A percentile compares a stretch with the other conserved stretches of the same genome.
phyloP scores from a whole-genome alignment of 2,797 vertebrate genomes.

The Brachyrhaphis roseni region DNA sequence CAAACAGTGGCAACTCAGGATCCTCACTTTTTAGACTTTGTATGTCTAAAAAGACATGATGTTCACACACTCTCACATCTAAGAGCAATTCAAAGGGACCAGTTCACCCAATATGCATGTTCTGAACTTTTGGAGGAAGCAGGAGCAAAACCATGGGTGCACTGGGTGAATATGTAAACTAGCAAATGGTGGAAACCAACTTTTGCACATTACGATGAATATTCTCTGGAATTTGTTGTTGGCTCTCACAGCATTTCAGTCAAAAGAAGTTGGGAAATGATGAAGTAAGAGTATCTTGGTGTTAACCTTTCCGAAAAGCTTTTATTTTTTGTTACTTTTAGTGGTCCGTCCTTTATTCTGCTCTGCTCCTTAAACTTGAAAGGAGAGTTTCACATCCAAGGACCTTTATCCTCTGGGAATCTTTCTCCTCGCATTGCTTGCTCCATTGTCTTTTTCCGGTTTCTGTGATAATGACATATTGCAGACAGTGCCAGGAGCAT shows the following conservation, averaged over 20 bases:
- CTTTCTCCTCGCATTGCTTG: conserved; percentile 23
- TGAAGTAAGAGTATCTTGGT: neutral
- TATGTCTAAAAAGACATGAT: neutral
- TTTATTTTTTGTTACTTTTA: conserved; percentile 26
- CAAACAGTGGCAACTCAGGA: neutral
- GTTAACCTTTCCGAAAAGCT: conserved; percentile 23
- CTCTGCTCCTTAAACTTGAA: conserved; percentile 45
- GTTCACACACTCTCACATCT: neutral
- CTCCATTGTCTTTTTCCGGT: conserved; percentile 40
- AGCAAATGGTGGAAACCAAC: neutral
- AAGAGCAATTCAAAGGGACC: neutral
- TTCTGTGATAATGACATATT: conserved; percentile 44
- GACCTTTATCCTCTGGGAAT: conserved; percentile 49
- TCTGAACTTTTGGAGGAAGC: neutral
- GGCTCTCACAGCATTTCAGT: conserved; percentile 7
- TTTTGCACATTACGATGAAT: neutral
- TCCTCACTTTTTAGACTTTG: neutral
- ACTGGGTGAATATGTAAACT: neutral
- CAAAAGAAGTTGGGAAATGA: conserved; percentile 16
- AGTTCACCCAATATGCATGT: neutral
- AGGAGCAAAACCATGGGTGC: neutral
- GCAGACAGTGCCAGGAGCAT: conserved; percentile 51
- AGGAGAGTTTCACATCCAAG: conserved; percentile 51
- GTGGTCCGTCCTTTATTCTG: conserved; percentile 34
- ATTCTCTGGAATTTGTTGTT: neutral